Base-by-base conservation (phyloP, 2,797 vertebrate genomes). In the Coilia nasus region DNA sequence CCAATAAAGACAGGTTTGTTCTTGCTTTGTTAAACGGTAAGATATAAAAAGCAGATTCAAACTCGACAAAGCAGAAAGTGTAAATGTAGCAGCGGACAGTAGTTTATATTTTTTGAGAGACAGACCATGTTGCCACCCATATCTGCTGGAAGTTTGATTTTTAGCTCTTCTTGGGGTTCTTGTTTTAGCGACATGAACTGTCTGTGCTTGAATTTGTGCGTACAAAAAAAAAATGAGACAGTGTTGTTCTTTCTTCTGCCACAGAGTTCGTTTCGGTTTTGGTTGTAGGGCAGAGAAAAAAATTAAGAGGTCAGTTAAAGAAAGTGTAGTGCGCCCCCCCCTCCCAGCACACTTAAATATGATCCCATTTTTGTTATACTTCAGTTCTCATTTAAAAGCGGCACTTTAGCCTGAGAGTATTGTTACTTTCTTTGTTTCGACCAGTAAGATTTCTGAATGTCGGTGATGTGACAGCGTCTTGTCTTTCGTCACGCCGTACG, bases 11-110 rank as follows among this genome's bases (percentile, higher is more conserved):
- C 89, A 84, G 88, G 85, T 91, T 91, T 84, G 85, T 91, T 91
- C 88, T 89, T 75, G 83, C 90, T 87, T 90, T 89, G 82, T 90
- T 9, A 84, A 81, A 89, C 50, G 31, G 46, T 46, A 62, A 84
- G 54, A 57, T 82, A 87, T 88, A 84, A 81, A 90, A 88, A 78
- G 56, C 90, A 91, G 90, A 87, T 91, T 86, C 86, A 87, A 87
- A 83, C 91, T 90, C 47, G 91, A 85, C 93, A 85, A 88, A 88
- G 90, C 88, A 46, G 81, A 90, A 88, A 86, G 88, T 84, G 82
- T 89, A 83, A 88, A 94, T 94, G 92, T 95, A 94, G 93, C 95
- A 93, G 87, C 90, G 89, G 90, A 89, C 92, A 84, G 83, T 35
- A 25, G 81, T 91, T 91, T 87, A 10, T 81, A 84, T 90, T 89